A percentile compares a stretch with the other conserved stretches of the same genome.
Conservation (phyloP, 1,140 invertebrate species). For the Drosophila equinoxialis region DNA sequence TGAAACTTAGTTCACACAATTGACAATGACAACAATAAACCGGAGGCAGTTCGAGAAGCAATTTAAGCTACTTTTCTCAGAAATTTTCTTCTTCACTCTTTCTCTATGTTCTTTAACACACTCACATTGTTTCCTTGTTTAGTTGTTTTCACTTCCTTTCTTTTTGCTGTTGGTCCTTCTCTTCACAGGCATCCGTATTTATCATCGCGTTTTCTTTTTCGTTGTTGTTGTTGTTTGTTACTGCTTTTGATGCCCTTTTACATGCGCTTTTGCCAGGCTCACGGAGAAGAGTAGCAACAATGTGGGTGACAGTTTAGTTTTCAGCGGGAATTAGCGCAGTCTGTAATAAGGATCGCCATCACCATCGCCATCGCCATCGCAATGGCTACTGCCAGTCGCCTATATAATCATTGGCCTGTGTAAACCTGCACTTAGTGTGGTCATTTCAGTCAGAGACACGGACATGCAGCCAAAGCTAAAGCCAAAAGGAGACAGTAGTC, state of each 20-base stretch:
- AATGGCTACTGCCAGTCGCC: slow-evolving; percentile 41
- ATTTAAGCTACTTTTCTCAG: slow-evolving; percentile 37
- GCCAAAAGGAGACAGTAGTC: too few species aligned
- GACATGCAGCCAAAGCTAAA: slow-evolving; percentile 1
- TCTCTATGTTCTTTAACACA: slow-evolving; percentile 52
- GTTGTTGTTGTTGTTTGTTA: too few species aligned
- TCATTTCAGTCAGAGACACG: slow-evolving; percentile 53
- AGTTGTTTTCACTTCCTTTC: slow-evolving; percentile 70
- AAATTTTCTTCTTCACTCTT: slow-evolving; percentile 13
- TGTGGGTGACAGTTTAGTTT: slow-evolving; percentile 72
- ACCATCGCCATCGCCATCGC: slow-evolving; percentile 65
- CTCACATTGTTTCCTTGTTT: slow-evolving; percentile 71
- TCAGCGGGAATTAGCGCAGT: slow-evolving; percentile 78
- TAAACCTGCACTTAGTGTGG: slow-evolving; percentile 80
- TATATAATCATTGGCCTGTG: slow-evolving; percentile 79
- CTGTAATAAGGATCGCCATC: slow-evolving; percentile 76
- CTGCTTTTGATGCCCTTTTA: slow-evolving; percentile 20
- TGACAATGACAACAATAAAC: slow-evolving; percentile 27
- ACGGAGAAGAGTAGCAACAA: slow-evolving; percentile 28
- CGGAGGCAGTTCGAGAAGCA: slow-evolving; percentile 22
- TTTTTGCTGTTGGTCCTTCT: slow-evolving; percentile 34
- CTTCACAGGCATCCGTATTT: slow-evolving; percentile 24
- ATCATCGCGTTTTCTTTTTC: slow-evolving; percentile 17
- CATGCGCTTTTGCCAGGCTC: slow-evolving; percentile 53
- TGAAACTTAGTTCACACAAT: slow-evolving; percentile 7